Base-by-base conservation (phyloP, 2,888 invertebrate species). In the Conus canariensis region DNA sequence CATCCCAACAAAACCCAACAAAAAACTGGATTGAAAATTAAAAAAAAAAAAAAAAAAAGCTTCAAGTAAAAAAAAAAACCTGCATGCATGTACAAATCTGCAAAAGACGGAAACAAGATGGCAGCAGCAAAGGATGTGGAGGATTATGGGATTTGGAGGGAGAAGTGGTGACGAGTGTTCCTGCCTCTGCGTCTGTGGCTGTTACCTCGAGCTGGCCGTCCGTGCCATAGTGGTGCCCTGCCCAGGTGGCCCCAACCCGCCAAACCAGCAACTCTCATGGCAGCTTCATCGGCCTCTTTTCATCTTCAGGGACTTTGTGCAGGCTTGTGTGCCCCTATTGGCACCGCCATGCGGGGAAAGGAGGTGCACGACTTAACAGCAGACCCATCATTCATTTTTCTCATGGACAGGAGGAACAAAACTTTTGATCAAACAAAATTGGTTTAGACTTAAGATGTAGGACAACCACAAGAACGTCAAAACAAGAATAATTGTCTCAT, bases 281-380 rank as follows among this genome's bases (percentile, higher is more conserved):
- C 82, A 83, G 82, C 82, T 58, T 58, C 56, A 58, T 56, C 58
- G 22, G 58, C 82, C 58, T 56, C 82, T 83, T 56, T 22, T 83
- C 56, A 58, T 58, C 19, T 83, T 83, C 82, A 83, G 82, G 82
- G 82, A 83, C 56, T 83, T 83, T 83, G 22, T 58, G 77, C 77
- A 80, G 25, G 77, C 82, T 58, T 45, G 19, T 83, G 82, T 56
- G 82, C 82, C 82, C 82, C 82, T 83, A 83, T 83, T 83, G 82
- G 82, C 82, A 83, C 82, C 56, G 12, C 30, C 16, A 16, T 14
- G 64, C 77, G 77, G 25, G 22, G 58, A 83, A 56, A 58, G 82
- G 58, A 58, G 82, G 82, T 58, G 58, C 82, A 58, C 9, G 58
- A 58, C 56, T 83, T 56, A 58, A 25, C 6, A 19, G 58, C 19